phyloP scores from a whole-genome alignment of 2,113 vertebrate genomes.

The Platysteira castanea region DNA sequence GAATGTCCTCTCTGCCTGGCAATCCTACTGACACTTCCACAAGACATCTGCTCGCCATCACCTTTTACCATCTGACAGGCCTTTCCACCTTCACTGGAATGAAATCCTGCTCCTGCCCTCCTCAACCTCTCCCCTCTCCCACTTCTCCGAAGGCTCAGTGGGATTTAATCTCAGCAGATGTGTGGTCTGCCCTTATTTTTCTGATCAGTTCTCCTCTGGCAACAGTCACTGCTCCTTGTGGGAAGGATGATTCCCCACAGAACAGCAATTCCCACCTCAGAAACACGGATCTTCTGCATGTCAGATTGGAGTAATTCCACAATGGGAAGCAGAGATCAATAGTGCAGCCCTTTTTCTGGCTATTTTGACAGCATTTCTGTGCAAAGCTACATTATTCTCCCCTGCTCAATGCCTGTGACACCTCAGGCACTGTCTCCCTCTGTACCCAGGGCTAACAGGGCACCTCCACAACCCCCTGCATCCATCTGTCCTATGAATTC shows the following conservation, averaged over 20 bases:
- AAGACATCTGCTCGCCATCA: background rate
- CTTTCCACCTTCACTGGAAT: background rate
- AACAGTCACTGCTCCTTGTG: background rate
- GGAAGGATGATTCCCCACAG: background rate
- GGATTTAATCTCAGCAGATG: background rate
- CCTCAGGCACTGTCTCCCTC: background rate
- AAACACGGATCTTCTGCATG: background rate
- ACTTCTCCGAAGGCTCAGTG: background rate
- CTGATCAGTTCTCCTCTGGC: background rate
- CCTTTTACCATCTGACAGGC: background rate
- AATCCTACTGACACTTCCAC: background rate
- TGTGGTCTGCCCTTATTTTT: background rate
- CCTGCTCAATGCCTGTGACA: rapidly evolving
- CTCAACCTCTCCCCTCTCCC: background rate
- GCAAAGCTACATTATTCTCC: background rate
- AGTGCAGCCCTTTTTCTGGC: background rate
- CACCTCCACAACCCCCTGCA: background rate
- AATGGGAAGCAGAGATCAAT: background rate
- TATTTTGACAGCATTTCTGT: background rate
- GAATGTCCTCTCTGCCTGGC: background rate
- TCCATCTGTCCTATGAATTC: background rate
- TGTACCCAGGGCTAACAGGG: background rate
- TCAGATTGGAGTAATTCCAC: background rate
- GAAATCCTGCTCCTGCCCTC: background rate
- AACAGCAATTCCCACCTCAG: background rate